Evolutionary conservation across 2,113 vertebrate genomes (phyloP), one percentile per base, ranked within the genome.

Genomic region (Ceyx melanurus): DNA sequence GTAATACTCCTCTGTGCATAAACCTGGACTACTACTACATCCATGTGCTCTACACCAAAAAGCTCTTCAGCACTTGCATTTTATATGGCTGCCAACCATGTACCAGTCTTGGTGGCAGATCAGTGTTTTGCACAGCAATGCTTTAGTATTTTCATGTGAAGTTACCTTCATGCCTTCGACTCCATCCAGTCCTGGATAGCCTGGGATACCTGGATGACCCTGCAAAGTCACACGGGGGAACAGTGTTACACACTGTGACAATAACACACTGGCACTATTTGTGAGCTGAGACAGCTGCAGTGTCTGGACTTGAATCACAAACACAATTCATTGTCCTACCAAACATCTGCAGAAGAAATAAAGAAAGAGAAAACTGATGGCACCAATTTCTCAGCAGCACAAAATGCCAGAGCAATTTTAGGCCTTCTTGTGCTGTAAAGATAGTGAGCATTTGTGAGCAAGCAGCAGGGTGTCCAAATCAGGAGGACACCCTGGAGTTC

Each of bases 121-220:
- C 43, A 78, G n/a, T 15, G 29, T 54, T 88, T 60, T 79, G 40
- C 75, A 72, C 58, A 82, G 37, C 33, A 91, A 33, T 9, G 20
- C 20, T 86, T 80, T 66, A 51, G 18, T 58, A 57, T 61, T 78
- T 76, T 51, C 26, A 37, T 26, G 9, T 29, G 46, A 84, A 75
- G 33, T 93, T 98, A 99, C 99, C 98, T 99, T 99, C 62, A 89
- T 68, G 95, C 99, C 99, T 61, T 61, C 74, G 1, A 97, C 97
- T 86, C 98, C 97, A 93, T 96, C 94, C 65, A 93, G 72, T 76
- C 98, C 99, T 54, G 95, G 86, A 84, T 96, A 90, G 50, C 99
- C 98, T 42, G 96, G 58, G 22, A 95, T 71, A 31, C 99, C 99
- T 28, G 92, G 57, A 64, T 86, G 93, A 26, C 99, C 99, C 94